These are phyloP conservation scores for Bemisia tabaci DNA, from an alignment of 1,140 invertebrate species.

Conservation along the genomic window DNA sequence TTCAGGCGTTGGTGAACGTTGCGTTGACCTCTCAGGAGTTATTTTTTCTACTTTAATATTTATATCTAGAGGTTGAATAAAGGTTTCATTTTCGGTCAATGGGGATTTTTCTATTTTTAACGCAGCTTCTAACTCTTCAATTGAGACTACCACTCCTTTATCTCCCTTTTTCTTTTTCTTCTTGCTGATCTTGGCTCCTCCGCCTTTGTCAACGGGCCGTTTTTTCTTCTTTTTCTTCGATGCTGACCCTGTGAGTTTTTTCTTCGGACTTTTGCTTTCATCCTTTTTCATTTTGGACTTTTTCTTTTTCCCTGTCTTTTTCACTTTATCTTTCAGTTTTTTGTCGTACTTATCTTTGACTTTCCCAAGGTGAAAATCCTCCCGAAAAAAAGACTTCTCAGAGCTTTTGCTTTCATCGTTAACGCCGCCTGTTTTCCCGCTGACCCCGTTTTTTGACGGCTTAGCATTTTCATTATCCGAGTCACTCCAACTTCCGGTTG, in stretches of 20 bases:
- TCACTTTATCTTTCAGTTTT: not conserved
- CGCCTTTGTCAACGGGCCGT: too few species aligned
- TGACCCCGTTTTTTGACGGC: not conserved
- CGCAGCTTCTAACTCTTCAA: not conserved
- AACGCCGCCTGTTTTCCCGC: not conserved
- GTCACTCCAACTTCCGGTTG: not conserved
- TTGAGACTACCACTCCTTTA: not conserved
- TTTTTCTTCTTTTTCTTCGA: not conserved
- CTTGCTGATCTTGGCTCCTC: too few species aligned
- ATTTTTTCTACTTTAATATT: not conserved
- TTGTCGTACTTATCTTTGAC: not conserved
- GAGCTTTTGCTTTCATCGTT: not conserved
- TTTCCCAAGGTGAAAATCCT: not conserved
- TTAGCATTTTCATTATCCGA: not conserved
- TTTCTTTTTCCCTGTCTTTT: not conserved
- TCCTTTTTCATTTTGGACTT: not conserved
- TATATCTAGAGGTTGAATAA: not conserved
- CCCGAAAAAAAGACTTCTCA: not conserved
- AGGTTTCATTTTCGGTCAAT: not conserved
- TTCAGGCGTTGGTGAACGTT: not conserved
- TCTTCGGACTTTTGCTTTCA: not conserved
- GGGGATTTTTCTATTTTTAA: not conserved
- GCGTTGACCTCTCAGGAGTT: not conserved
- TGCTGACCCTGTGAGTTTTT: not conserved
- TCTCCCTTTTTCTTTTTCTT: not conserved